Percentiles rank a stretch among this genome's conserved stretches.
Conservation (phyloP, 2,113 vertebrate species). For the Cathartes aura region DNA sequence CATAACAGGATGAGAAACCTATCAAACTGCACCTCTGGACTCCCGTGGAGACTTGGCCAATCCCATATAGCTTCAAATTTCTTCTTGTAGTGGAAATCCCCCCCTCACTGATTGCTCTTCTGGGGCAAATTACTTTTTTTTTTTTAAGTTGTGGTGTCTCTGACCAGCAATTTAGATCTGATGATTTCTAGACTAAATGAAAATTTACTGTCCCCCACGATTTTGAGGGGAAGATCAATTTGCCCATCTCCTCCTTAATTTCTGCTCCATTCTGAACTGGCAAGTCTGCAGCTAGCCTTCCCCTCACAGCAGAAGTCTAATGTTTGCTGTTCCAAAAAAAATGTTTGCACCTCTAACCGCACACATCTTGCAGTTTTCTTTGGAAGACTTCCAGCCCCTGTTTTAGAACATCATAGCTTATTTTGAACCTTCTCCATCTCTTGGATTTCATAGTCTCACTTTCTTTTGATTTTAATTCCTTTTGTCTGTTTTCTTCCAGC, state of each 20-base stretch:
- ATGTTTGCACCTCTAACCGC: background rate
- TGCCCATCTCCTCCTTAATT: background rate
- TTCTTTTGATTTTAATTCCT: background rate
- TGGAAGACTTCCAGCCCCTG: background rate
- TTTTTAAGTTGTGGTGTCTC: background rate
- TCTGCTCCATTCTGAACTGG: background rate
- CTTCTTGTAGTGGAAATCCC: background rate
- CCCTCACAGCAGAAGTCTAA: background rate
- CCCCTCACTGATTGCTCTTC: background rate
- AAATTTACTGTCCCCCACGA: background rate
- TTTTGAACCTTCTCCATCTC: background rate
- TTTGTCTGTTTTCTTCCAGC: background rate
- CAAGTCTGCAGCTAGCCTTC: background rate
- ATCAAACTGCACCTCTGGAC: background rate
- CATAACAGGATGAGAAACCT: background rate
- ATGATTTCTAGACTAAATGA: background rate
- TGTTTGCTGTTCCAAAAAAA: background rate
- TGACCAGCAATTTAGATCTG: background rate
- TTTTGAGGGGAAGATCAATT: background rate
- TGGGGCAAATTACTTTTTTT: background rate
- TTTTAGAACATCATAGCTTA: background rate
- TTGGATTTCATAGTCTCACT: background rate
- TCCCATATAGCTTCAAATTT: background rate
- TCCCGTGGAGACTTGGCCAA: background rate
- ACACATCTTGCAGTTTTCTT: background rate